A percentile compares a stretch with the other conserved stretches of the same genome.
Conservation (phyloP, 2,888 invertebrate genomes). For the Geophilus truncorum region DNA sequence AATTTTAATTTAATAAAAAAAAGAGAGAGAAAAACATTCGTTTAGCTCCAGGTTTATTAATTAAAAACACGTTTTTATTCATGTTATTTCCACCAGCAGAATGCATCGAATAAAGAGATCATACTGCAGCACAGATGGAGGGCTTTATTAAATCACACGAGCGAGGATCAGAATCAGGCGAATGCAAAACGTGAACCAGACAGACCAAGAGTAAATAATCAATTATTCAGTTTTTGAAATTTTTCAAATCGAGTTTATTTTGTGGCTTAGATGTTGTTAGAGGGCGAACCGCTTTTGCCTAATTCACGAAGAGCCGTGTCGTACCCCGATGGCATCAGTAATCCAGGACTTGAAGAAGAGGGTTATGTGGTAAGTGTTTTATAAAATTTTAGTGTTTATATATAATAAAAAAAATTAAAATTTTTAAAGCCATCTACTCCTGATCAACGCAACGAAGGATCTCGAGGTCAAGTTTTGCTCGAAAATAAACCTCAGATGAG, state of each 20-base stretch:
- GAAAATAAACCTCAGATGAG: conserved; percentile 13
- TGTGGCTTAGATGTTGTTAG: background rate
- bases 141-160: background rate
- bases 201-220: background rate
- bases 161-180: background rate
- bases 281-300: conserved; percentile 36
- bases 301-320: conserved; percentile 30
- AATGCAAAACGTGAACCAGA: background rate
- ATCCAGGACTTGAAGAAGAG: conserved; percentile 32
- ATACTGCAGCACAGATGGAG: background rate
- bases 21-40: background rate
- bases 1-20: no score
- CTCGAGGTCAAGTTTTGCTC: conserved; percentile 34
- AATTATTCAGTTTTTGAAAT: no score
- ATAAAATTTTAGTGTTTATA: background rate
- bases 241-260: background rate
- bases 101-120: background rate
- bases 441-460: conserved; percentile 31
- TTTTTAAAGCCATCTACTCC: conserved; percentile 35
- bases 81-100: background rate
- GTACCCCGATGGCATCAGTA: conserved; percentile 37
- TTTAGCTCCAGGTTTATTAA: background rate
- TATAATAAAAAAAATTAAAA: background rate
- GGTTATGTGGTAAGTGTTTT: conserved; percentile 34
- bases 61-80: background rate